Evolutionary conservation across 2,797 vertebrate species (phyloP), one percentile per base, ranked within the genome.

Genomic region (Sebastes cheni): DNA sequence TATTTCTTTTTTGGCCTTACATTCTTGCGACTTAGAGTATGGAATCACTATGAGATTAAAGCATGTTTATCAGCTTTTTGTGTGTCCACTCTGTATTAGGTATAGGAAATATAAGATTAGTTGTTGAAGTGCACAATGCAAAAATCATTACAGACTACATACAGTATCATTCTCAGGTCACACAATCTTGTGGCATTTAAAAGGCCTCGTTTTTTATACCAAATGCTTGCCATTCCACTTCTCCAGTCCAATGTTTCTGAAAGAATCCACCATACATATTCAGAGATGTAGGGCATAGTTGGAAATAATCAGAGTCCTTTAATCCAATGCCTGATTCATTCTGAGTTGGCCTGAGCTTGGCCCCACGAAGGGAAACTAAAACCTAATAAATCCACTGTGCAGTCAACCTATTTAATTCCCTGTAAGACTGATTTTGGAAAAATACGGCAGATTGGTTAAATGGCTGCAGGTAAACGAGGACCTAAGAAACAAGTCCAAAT

Each of bases 251-350:
- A 67, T 66, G 18, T 59, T 61, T 76, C 14, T 1, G 7, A 27
- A 60, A 60, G 23, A 81, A 77, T 23, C 30, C 61, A 34, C 6
- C 25, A n/a, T 23, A 67, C 8, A 39, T 76, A 73, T 69, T 76
- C 10, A 81, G 68, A 79, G 36, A 89, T 80, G 22, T 61, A 50
- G 79, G 61, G 18, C 25, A 84, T 42, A 46, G 67, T 27, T 78
- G 32, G 36, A 85, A 78, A 67, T 77, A 81, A 86, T 81, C 81
- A 71, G 4, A 46, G 66, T 69, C 27, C 65, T 81, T 79, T 83
- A 87, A 81, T 84, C 74, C 67, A 82, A 67, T 65, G 65, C 27
- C 54, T 81, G 46, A 80, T 54, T 80, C 30, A 74, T 71, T 86
- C 39, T 5, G 55, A 75, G 55, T 39, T 82, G 65, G 30, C 56